Base-by-base conservation (phyloP, 1,140 invertebrate genomes). In the Plutomurus gul region DNA sequence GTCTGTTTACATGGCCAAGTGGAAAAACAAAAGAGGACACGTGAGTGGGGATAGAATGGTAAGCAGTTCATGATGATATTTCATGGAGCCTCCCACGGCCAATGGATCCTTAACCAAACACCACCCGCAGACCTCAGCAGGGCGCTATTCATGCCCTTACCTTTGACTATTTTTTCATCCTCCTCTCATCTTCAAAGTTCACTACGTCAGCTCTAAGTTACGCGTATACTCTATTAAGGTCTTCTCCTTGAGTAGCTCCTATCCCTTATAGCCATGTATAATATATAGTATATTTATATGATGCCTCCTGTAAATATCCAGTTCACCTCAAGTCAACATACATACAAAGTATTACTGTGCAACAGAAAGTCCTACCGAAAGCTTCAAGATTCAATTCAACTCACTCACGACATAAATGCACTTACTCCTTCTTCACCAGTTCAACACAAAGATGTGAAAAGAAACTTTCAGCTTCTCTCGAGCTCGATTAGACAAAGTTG, bases 31-130 rank as follows among this genome's bases (percentile, higher is more conserved):
- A 72, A 30, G 39, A 22, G 40, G 47, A 79, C 77, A 79, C 72
- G 77, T 79, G 77, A 79, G 77, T 46, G 65, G 25, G 71, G 49
- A 65, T 33, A 78, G 40, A 43, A 60, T 51, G 49, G 49, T 56
- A 46, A 51, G 77, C 65, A 71, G 30, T 78, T 56, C 77, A 78
- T 74, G 77, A 79, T 79, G 77, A 79, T 74, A 79, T 79, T 79
- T 79, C 77, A 79, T 79, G 73, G 56, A 79, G 78, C 51, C 73
- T 75, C 78, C 73, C 78, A 75, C 46, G 40, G 73, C 56, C 46
- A 47, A 79, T 75, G 73, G 73, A 75, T 75, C 73, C 78, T 79
- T 79, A 79, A 79, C 78, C 78, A 79, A 79, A 79, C 78, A 79
- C 73, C 78, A 79, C 78, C 78, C 78, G 78, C 40, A 27, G 78